These are phyloP conservation scores for Eudyptes chrysolophus DNA, from an alignment of 2,113 vertebrate species.

Conservation along the genomic window DNA sequence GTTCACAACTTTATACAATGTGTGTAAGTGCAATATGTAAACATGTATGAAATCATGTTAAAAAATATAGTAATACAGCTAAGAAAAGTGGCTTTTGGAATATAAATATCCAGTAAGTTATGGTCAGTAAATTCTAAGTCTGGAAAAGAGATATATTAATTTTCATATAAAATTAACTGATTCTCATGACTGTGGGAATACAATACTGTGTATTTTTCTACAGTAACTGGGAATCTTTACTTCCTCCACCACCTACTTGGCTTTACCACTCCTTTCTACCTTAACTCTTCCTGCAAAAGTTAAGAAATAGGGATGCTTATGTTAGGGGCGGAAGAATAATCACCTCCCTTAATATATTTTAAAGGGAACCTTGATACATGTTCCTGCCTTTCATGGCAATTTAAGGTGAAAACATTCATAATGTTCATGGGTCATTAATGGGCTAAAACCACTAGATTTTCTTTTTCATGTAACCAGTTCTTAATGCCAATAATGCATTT, in stretches of 20 bases:
- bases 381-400: slow-evolving; percentile 17
- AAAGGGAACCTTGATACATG: not conserved
- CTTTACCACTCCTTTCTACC: slow-evolving; percentile 4
- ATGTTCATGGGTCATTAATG: slow-evolving; percentile 7
- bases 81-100: slow-evolving; percentile 52
- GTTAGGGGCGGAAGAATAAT: not conserved
- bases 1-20: slow-evolving; percentile 59
- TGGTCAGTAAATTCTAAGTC: slow-evolving; percentile 43
- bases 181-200: slow-evolving; percentile 24
- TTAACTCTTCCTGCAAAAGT: slow-evolving; percentile 14
- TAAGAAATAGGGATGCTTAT: not conserved
- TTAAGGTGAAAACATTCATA: slow-evolving; percentile 1
- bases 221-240: slow-evolving; percentile 17
- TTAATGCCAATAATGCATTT: slow-evolving; percentile 71
- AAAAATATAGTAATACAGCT: slow-evolving; percentile 47
- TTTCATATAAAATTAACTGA: not conserved
- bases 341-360: not conserved
- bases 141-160: slow-evolving; percentile 44
- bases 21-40: slow-evolving; percentile 77
- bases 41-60: slow-evolving; percentile 63
- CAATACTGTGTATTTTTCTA: slow-evolving; percentile 33
- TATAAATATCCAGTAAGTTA: slow-evolving; percentile 58
- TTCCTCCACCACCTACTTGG: not conserved
- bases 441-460: slow-evolving; percentile 45
- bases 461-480: slow-evolving; percentile 46